These are phyloP conservation scores for Apamea monoglypha DNA, from an alignment of 2,888 invertebrate species.

Conservation along the genomic window DNA sequence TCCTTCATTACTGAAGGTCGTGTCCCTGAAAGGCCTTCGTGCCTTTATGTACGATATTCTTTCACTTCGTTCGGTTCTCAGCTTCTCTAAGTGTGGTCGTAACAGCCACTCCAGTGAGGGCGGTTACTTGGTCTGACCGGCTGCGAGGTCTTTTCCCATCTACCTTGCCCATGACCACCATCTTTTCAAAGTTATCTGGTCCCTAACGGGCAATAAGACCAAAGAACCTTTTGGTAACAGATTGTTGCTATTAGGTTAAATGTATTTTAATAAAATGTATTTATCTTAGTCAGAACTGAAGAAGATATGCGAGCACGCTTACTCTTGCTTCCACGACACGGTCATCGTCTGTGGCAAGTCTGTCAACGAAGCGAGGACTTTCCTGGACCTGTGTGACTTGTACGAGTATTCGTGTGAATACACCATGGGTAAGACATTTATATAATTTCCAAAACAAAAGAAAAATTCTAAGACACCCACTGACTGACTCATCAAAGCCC, in stretches of 20 bases:
- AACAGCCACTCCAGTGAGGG: too few relatives aligned
- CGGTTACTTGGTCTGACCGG: too few relatives aligned
- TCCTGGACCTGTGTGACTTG: conserved; percentile 85
- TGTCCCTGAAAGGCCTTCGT: too few relatives aligned
- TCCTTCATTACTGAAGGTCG: too few relatives aligned
- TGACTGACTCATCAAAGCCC: not conserved
- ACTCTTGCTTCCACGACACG: conserved; percentile 84
- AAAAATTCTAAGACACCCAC: not conserved
- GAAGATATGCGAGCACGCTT: conserved; percentile 83
- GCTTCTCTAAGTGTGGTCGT: too few relatives aligned
- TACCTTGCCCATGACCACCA: not conserved
- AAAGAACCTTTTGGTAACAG: not conserved
- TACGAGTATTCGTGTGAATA: conserved; percentile 86
- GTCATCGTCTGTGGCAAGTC: conserved; percentile 85
- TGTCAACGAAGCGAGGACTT: conserved; percentile 84
- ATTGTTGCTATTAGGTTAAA: not conserved
- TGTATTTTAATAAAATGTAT: not conserved
- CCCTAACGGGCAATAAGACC: not conserved
- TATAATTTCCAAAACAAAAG: not conserved
- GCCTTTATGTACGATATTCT: too few relatives aligned
- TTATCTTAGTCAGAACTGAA: conserved; percentile 80
- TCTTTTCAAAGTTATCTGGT: not conserved
- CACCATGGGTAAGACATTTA: conserved; percentile 80
- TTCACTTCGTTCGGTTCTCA: too few relatives aligned
- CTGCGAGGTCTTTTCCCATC: not conserved